Conservation (phyloP, 2,113 vertebrate species). For the Scalopus aquaticus region DNA sequence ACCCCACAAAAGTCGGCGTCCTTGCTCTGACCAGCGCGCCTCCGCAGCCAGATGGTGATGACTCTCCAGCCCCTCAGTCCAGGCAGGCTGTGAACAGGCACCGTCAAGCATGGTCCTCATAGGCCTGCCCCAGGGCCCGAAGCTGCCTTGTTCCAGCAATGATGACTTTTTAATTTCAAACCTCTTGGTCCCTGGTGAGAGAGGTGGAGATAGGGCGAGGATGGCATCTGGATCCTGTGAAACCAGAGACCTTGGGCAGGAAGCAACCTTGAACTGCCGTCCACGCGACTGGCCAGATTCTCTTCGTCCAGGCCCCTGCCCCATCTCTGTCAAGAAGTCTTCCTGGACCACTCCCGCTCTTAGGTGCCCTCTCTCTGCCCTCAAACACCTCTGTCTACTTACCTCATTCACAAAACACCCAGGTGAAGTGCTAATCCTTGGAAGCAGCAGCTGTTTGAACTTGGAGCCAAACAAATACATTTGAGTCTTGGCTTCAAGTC, state of each 20-base stretch:
- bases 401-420: neutral
- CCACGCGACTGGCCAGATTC: neutral
- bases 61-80: neutral
- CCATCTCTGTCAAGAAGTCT: slow-evolving; percentile 52
- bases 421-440: neutral
- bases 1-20: slow-evolving; percentile 27
- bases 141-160: slow-evolving; percentile 69
- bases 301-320: neutral
- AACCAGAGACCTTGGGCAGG: slow-evolving; percentile 50
- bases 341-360: neutral
- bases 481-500: neutral
- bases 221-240: slow-evolving; percentile 70
- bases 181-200: slow-evolving; percentile 68
- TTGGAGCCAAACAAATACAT: neutral
- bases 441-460: neutral
- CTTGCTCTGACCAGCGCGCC: neutral
- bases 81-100: slow-evolving; percentile 78
- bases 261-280: slow-evolving; percentile 71
- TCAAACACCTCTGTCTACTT: neutral
- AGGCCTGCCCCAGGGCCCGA: slow-evolving; percentile 35
- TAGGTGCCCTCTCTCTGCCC: neutral
- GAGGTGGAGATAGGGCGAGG: slow-evolving; percentile 46
- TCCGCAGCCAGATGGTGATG: slow-evolving; percentile 68
- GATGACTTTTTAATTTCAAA: slow-evolving; percentile 79
- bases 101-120: slow-evolving; percentile 44